Evolutionary conservation across 2,797 vertebrate genomes (phyloP).

Genomic region (Eulemur coronatus): DNA sequence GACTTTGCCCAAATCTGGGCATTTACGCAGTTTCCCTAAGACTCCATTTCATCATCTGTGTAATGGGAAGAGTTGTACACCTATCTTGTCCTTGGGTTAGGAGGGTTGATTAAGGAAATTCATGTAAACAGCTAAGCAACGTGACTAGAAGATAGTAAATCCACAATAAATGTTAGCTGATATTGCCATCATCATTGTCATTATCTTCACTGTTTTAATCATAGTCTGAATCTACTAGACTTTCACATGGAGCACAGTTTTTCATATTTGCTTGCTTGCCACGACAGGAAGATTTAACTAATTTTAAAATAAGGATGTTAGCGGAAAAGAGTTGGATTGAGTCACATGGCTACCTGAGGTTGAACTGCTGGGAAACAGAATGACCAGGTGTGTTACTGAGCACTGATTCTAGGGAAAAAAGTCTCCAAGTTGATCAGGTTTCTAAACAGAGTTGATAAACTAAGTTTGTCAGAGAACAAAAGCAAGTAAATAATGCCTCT

Average conservation of each 20-base stretch:
- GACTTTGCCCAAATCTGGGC: not conserved
- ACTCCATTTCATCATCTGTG: not conserved
- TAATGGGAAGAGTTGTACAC: not conserved
- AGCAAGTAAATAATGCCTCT: not conserved
- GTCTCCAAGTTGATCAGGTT: not conserved
- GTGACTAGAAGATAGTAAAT: not conserved
- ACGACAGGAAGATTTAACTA: not conserved
- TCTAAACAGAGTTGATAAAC: not conserved
- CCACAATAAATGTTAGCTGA: not conserved
- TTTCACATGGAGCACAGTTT: not conserved
- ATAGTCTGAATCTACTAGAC: not conserved
- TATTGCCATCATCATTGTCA: not conserved
- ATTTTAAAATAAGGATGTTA: not conserved
- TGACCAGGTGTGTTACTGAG: not conserved
- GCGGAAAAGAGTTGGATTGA: not conserved
- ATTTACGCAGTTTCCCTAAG: not conserved
- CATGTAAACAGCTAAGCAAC: not conserved
- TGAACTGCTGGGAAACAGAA: not conserved
- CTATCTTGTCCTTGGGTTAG: not conserved
- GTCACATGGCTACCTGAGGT: not conserved
- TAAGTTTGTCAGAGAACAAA: not conserved
- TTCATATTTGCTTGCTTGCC: not conserved
- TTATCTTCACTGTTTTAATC: not conserved
- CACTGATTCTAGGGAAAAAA: not conserved
- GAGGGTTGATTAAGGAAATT: not conserved